phyloP scores from a whole-genome alignment of 2,113 vertebrate genomes.

The Pseudolaguvia tuberculata region DNA sequence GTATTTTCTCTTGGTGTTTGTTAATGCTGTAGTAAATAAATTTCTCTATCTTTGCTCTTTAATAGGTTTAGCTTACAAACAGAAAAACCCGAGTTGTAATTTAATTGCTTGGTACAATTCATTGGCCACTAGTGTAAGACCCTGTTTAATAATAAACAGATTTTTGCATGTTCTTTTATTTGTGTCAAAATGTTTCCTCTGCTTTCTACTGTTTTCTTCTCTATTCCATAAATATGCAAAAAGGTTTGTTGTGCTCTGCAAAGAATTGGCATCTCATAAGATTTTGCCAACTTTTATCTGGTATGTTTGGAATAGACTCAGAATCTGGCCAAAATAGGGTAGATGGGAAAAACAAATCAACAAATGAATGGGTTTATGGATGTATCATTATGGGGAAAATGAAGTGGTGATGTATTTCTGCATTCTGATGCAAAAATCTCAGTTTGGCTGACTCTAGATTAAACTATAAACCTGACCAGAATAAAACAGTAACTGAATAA shows the following conservation, averaged over 20 bases:
- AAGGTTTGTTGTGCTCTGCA: not conserved
- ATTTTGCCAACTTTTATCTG: not conserved
- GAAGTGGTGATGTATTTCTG: not conserved
- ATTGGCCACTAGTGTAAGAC: too few species aligned
- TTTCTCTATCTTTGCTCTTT: not conserved
- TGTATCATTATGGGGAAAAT: constrained; percentile 12
- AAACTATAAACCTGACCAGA: constrained; percentile 2
- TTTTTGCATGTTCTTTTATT: not conserved
- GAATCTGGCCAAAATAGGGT: not conserved
- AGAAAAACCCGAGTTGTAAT: constrained; percentile 19
- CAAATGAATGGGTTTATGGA: not conserved
- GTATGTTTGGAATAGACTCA: not conserved
- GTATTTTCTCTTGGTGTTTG: constrained; percentile 10
- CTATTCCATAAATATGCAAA: too few species aligned
- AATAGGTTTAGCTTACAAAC: constrained; percentile 13
- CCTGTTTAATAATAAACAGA: not conserved
- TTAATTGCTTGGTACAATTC: not conserved
- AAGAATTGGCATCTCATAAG: not conserved
- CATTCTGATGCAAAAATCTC: not conserved
- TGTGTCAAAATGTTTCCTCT: not conserved
- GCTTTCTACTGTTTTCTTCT: too few species aligned
- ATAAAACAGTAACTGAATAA: not conserved
- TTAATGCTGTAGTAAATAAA: constrained; percentile 14
- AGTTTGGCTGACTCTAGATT: not conserved
- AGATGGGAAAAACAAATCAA: not conserved